phyloP scores from a whole-genome alignment of 2,113 vertebrate species.

The Rhineura floridana region DNA sequence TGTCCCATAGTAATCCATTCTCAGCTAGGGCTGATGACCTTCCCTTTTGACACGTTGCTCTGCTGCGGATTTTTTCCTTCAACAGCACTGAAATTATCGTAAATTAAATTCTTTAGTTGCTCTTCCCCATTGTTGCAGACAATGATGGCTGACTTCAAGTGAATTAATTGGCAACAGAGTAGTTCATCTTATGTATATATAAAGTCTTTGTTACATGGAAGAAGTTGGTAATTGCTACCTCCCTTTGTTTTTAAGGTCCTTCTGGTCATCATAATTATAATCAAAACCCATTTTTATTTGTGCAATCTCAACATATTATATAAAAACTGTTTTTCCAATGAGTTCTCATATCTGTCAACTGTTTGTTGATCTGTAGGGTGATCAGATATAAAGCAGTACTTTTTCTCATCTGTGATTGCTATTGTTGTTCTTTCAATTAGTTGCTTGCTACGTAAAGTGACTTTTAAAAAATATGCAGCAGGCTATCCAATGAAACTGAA shows the following conservation, averaged over 20 bases:
- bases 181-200: conserved; percentile 14
- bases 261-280: neutral
- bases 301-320: neutral
- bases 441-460: too few species aligned
- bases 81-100: neutral
- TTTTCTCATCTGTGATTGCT: neutral
- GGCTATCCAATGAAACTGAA: too few species aligned
- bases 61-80: neutral
- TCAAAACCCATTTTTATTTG: neutral
- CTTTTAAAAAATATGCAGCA: too few species aligned
- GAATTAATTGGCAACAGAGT: neutral
- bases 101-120: conserved; percentile 24
- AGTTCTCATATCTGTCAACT: neutral
- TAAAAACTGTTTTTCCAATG: neutral
- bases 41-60: conserved; percentile 43
- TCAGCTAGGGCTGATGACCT: conserved; percentile 49
- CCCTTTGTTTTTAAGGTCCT: neutral
- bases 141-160: conserved; percentile 31
- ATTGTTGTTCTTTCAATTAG: too few species aligned
- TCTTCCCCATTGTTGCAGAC: neutral
- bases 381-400: neutral
- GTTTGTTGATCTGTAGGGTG: neutral
- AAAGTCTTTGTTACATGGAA: neutral
- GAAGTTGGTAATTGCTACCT: neutral
- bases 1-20: conserved; percentile 59